Conservation (phyloP, 1,140 invertebrate genomes). For the Trichoplusia ni region DNA sequence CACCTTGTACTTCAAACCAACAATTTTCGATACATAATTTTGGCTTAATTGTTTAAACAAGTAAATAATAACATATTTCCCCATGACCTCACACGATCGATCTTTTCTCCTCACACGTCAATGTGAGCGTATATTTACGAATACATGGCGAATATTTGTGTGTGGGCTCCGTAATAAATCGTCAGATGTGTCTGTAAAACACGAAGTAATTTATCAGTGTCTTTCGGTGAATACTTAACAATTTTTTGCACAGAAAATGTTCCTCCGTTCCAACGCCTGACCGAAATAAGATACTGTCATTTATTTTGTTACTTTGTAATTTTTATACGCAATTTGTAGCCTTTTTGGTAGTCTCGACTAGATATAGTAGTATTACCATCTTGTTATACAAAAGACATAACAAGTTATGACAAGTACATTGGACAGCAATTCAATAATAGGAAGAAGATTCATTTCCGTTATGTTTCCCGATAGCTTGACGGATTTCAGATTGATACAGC, state of each 20-base stretch:
- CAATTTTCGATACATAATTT: too few relatives aligned
- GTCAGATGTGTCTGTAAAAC: slow-evolving; percentile 40
- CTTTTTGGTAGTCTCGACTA: too few relatives aligned
- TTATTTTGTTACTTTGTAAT: slow-evolving; percentile 20
- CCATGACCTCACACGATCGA: slow-evolving; percentile 16
- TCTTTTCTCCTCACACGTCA: slow-evolving; percentile 6
- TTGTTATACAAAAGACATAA: too few relatives aligned
- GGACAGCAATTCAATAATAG: too few relatives aligned
- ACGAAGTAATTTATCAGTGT: slow-evolving; percentile 46
- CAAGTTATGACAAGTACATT: too few relatives aligned
- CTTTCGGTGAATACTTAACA: slow-evolving; percentile 41
- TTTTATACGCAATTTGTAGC: slow-evolving; percentile 1
- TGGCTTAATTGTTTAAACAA: too few relatives aligned
- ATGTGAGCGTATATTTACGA: slow-evolving; percentile 23
- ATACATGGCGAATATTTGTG: slow-evolving; percentile 29
- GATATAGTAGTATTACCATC: too few relatives aligned
- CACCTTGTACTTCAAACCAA: too few relatives aligned
- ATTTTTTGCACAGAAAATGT: slow-evolving; percentile 34
- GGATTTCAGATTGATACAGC: too few relatives aligned
- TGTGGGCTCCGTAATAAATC: slow-evolving; percentile 40
- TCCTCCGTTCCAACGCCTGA: slow-evolving; percentile 15
- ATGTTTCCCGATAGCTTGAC: too few relatives aligned
- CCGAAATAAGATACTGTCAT: slow-evolving; percentile 26
- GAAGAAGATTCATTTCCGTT: too few relatives aligned
- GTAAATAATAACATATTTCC: slow-evolving; percentile 22